phyloP scores from a whole-genome alignment of 2,113 vertebrate species.

The Eurystomus gularis region DNA sequence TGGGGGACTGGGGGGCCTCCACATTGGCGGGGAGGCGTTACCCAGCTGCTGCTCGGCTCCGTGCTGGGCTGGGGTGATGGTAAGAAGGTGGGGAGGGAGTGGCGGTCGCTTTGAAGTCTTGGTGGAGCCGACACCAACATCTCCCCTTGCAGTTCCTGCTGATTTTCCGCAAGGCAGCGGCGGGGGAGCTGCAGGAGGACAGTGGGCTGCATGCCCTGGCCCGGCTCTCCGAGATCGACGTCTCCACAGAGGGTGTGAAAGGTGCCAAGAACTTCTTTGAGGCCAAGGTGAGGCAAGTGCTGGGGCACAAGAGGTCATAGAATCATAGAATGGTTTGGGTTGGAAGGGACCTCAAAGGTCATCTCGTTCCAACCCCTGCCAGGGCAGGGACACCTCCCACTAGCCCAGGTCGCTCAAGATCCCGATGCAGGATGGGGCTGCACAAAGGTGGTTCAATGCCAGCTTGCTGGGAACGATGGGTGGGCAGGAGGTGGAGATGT shows the following conservation, averaged over 20 bases:
- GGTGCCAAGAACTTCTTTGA: constrained; percentile 96
- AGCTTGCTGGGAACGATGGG: fast-evolving
- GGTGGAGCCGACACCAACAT: fast-evolving
- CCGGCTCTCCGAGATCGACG: constrained; percentile 91
- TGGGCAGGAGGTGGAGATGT: neutral
- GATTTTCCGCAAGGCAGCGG: constrained; percentile 93
- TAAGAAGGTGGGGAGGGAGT: neutral
- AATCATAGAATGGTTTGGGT: too few relatives aligned
- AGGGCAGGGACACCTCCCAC: too few relatives aligned
- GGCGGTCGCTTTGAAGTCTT: neutral
- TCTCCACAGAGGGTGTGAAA: constrained; percentile 92
- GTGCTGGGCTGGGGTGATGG: fast-evolving
- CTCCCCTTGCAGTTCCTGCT: constrained; percentile 84
- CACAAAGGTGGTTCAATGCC: fast-evolving
- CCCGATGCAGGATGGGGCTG: fast-evolving
- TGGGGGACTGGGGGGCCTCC: neutral
- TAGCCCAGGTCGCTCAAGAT: neutral
- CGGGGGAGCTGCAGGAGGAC: constrained; percentile 90
- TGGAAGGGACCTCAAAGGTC: too few relatives aligned
- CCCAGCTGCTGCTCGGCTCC: fast-evolving
- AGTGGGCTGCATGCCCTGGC: constrained; percentile 88
- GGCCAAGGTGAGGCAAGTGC: constrained; percentile 84
- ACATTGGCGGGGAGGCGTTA: fast-evolving
- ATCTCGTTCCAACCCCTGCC: too few relatives aligned
- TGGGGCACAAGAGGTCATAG: neutral